Conservation (phyloP, 2,888 invertebrate genomes). For the Clitarchus hookeri region DNA sequence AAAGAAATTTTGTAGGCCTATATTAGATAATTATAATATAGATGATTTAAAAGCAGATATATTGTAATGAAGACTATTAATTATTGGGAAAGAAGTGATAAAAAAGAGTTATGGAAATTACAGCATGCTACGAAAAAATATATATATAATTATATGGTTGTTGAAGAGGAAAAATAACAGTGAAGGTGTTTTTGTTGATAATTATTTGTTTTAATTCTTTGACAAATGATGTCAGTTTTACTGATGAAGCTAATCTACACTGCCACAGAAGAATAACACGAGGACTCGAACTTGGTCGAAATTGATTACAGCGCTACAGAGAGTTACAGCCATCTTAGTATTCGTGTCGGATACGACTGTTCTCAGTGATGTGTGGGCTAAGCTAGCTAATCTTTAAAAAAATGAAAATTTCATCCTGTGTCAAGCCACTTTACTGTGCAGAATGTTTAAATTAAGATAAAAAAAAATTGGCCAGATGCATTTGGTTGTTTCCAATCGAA, state of each 20-base stretch:
- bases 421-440: constrained; percentile 4
- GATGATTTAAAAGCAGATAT: constrained; percentile 30
- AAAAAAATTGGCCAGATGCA: constrained; percentile 7
- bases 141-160: constrained; percentile 27
- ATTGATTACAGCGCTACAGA: constrained; percentile 4
- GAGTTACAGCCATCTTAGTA: constrained; percentile 3
- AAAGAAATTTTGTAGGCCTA: constrained; percentile 38
- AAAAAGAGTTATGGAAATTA: constrained; percentile 22
- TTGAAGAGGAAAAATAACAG: constrained; percentile 25
- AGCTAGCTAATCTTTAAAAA: not conserved
- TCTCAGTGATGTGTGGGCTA: constrained; percentile 7
- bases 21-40: constrained; percentile 40
- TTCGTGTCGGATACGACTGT: not conserved
- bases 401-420: constrained; percentile 14
- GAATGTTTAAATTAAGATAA: not conserved
- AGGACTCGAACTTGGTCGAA: constrained; percentile 11
- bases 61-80: constrained; percentile 27
- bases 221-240: constrained; percentile 27
- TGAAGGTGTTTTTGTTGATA: constrained; percentile 27
- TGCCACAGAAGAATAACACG: constrained; percentile 38
- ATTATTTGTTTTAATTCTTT: constrained; percentile 28
- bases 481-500: constrained; percentile 5
- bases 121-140: constrained; percentile 5
- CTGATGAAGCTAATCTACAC: constrained; percentile 39
- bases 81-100: constrained; percentile 26